phyloP scores from a whole-genome alignment of 2,797 vertebrate genomes.

The Dendrocincla tyrannina region DNA sequence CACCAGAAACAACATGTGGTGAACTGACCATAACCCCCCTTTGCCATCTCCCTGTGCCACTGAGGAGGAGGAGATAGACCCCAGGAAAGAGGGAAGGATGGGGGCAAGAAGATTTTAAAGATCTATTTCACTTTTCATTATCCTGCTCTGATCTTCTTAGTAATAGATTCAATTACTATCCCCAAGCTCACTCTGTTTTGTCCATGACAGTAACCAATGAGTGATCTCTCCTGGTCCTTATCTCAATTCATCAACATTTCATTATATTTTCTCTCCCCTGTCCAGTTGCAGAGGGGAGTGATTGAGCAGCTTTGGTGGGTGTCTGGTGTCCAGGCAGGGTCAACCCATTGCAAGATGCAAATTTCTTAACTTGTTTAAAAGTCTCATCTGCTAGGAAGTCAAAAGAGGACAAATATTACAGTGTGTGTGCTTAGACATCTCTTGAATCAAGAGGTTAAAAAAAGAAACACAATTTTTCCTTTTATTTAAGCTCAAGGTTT shows the following conservation, averaged over 20 bases:
- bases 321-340: background rate
- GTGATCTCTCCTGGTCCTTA: background rate
- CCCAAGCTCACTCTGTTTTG: background rate
- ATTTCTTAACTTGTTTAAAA: background rate
- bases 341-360: background rate
- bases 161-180: background rate
- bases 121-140: background rate
- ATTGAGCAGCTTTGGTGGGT: background rate
- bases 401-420: background rate
- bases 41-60: background rate
- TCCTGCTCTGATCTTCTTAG: background rate
- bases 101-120: background rate
- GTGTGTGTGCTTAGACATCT: background rate
- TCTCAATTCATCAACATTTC: background rate
- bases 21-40: background rate
- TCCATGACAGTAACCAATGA: background rate
- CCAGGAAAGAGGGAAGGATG: background rate
- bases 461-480: background rate
- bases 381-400: background rate
- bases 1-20: background rate
- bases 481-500: slow-evolving; percentile 26
- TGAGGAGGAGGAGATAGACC: background rate
- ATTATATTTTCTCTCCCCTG: background rate
- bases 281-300: background rate
- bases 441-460: background rate